Conservation (phyloP, 1,140 invertebrate species). For the Helicorthomorpha holstii region DNA sequence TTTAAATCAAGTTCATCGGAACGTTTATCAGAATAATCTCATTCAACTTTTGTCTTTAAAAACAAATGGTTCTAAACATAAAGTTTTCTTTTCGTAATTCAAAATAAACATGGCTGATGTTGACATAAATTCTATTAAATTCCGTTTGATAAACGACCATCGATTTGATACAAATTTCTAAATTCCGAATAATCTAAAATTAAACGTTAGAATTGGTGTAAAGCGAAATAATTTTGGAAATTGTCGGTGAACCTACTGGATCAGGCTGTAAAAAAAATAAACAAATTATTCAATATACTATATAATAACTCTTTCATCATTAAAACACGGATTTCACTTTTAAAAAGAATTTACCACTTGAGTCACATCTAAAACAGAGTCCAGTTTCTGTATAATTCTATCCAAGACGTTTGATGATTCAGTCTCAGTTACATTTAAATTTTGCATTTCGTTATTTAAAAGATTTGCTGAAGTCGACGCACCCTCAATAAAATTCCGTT, state of each 20-base stretch:
- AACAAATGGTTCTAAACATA: background rate
- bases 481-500: no score
- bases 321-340: background rate
- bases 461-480: background rate
- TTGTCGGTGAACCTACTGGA: no score
- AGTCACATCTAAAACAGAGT: background rate
- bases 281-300: background rate
- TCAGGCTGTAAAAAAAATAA: background rate
- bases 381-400: background rate
- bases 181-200: background rate
- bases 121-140: background rate
- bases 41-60: background rate
- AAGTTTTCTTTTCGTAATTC: background rate
- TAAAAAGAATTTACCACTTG: no score
- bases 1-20: background rate
- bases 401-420: background rate
- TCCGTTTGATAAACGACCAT: background rate
- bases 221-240: background rate
- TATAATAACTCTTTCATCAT: background rate
- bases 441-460: background rate
- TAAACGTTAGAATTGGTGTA: background rate
- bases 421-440: background rate
- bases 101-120: background rate
- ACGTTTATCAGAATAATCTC: background rate
- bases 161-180: background rate